These are phyloP conservation scores for Agriotes lineatus DNA, from an alignment of 2,888 invertebrate genomes.

Conservation along the genomic window DNA sequence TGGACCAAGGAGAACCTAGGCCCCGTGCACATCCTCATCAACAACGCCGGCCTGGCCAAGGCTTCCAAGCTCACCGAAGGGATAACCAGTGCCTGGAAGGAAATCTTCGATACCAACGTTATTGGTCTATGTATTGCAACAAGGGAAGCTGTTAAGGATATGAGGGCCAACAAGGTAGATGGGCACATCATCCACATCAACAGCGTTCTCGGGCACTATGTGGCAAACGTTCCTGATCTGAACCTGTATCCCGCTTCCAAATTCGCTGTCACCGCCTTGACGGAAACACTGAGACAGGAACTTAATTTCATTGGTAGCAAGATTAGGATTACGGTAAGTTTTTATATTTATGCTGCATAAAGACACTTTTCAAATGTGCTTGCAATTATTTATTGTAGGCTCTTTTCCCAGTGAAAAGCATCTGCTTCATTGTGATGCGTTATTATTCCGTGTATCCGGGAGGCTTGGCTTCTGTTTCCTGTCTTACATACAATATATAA, in stretches of 20 bases:
- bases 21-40: conserved; percentile 49
- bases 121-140: not conserved
- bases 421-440: too few species aligned
- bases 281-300: conserved; percentile 61
- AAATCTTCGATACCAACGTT: not conserved
- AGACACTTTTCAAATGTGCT: too few species aligned
- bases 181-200: conserved; percentile 49
- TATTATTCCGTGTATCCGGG: too few species aligned
- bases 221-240: conserved; percentile 49
- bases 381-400: too few species aligned
- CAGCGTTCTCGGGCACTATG: conserved; percentile 53
- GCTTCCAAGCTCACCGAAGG: not conserved
- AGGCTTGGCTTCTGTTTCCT: too few species aligned
- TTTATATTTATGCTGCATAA: too few species aligned
- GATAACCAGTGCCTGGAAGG: not conserved
- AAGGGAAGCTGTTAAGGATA: not conserved
- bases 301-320: conserved; percentile 48
- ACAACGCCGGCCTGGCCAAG: conserved; percentile 46
- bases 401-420: too few species aligned
- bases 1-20: conserved; percentile 48
- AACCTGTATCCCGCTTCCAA: conserved; percentile 57
- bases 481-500: too few species aligned
- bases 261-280: conserved; percentile 61
- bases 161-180: conserved; percentile 1
- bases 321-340: conserved; percentile 56